Base-by-base conservation (phyloP, 1,140 invertebrate species). In the Drosophila sucinea region DNA sequence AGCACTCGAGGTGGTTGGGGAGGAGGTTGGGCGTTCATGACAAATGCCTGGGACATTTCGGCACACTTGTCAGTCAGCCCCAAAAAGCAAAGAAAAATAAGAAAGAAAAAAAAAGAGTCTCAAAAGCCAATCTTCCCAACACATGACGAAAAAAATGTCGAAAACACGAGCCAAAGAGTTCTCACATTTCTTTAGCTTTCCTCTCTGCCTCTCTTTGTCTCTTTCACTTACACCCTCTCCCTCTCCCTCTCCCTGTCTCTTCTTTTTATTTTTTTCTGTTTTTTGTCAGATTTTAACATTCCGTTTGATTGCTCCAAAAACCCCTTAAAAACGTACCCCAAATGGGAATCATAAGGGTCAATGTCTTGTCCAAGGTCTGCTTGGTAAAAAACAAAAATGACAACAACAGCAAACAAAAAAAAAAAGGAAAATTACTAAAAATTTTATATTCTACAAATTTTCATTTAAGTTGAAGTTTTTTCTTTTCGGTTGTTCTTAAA, bases 41-140 rank as follows among this genome's bases (percentile, higher is more conserved):
- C 74, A 86, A 81, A 79, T 85, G 83, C 70, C 75, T 82, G 58
- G 55, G 55, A 81, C 69, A 72, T 85, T 73, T 76, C 68, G 70
- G 64, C 74, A 86, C 65, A 68, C 61, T 71, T 81, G 67, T 80
- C 64, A 81, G 63, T 58, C 44, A 64, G 62, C 44, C 60, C 55
- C 62, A 75, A 75, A 75, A 60, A 41, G 58, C 38, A 51, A 51
- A 47, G 17, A 25, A 51, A 23, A 47, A 8, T 17, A 44, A 1
- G 17, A 44, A 8, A 23, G 27, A 27, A 51, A 51, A 47, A 27
- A 51, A 10, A 51, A 27, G 23, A 51, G 44, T 51, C 40, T 61
- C 60, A 41, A 44, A 76, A 77, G 74, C 73, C 73, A 76, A 77
- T 76, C 68, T 67, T 73, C 73, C 73, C 56, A 35, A 32, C 73